Base-by-base conservation (phyloP, 2,113 vertebrate species). In the Serranochromis macrocephalus region DNA sequence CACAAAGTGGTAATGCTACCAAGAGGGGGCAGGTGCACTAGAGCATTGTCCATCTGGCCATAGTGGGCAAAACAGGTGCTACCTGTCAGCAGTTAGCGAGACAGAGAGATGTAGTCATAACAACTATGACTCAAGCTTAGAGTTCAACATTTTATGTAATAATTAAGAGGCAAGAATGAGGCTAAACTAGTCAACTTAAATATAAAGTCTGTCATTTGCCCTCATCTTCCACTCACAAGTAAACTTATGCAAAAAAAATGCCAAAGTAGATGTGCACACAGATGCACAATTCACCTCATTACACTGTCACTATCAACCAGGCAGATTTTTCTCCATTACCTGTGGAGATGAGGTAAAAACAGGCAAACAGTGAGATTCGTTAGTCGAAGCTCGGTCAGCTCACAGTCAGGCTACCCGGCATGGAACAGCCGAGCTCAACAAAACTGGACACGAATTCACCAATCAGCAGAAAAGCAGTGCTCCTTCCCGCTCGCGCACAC, bases 1-100 rank as follows among this genome's bases (percentile, higher is more conserved):
- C 89, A 89, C 53, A 10, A 54, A 87, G 38, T 58, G 47, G 71
- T 49, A 51, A 45, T 61, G 82, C 85, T 90, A 91, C 89, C 88
- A 49, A 81, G 86, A 85, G 89, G 55, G 55, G 91, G 82, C 83
- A 87, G 91, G 88, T 92, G 92, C 88, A 85, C 26, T 24, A 79
- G 85, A 90, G 89, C 86, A 89, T 49, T 80, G 87, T 93, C 92
- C 94, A 94, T 93, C 92, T 94, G 94, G 93, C 53, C 93, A 79
- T 80, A 49, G 91, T 31, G 92, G 31, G 87, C 71, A 55, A 78
- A 87, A 88, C 93, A 94, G 91, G 92, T 94, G 93, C 89, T 92
- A 92, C 91, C 91, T 92, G 93, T 93, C 92, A 93, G 92, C 54
- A 45, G 87, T 81, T 54, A 81, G 16, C 13, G 53, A 29, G 16